Percentiles rank a stretch among this genome's conserved stretches.
Evolutionary conservation across 2,888 invertebrate species (phyloP).

Genomic region (Lithophane socia): DNA sequence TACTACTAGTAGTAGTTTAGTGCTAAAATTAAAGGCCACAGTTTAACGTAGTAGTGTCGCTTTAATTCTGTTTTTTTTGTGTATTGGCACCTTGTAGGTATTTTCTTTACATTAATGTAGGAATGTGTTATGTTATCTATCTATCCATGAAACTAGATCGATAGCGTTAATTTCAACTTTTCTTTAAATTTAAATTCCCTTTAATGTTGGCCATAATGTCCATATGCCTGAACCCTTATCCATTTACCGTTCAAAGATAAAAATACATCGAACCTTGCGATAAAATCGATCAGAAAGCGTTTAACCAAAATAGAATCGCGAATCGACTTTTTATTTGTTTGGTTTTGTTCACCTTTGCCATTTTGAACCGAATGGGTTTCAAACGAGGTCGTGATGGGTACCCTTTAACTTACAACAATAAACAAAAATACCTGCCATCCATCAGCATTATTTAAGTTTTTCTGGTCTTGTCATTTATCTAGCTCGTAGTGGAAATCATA

Average conservation of each 20-base stretch:
- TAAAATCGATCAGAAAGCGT: conserved; percentile 42
- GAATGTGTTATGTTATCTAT: background rate
- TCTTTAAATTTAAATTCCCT: background rate
- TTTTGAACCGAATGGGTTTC: conserved; percentile 16
- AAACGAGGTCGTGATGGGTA: conserved; percentile 19
- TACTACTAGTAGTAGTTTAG: background rate
- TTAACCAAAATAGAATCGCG: conserved; percentile 52
- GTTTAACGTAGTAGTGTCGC: background rate
- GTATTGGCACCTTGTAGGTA: background rate
- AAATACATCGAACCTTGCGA: conserved; percentile 41
- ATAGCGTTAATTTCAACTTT: background rate
- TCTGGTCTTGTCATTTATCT: background rate
- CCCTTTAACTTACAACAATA: no score
- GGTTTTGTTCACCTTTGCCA: conserved; percentile 33
- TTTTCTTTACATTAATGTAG: no score
- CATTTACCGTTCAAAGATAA: conserved; percentile 41
- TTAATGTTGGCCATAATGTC: background rate
- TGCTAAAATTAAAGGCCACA: background rate
- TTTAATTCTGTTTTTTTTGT: background rate
- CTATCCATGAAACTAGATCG: background rate
- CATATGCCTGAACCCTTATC: conserved; percentile 1
- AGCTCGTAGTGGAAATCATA: no score
- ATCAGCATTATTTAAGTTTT: background rate
- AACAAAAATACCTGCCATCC: background rate
- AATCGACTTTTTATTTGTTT: conserved; percentile 42